Evolutionary conservation across 2,888 invertebrate species (phyloP).

Genomic region (Ormyrus rosae): DNA sequence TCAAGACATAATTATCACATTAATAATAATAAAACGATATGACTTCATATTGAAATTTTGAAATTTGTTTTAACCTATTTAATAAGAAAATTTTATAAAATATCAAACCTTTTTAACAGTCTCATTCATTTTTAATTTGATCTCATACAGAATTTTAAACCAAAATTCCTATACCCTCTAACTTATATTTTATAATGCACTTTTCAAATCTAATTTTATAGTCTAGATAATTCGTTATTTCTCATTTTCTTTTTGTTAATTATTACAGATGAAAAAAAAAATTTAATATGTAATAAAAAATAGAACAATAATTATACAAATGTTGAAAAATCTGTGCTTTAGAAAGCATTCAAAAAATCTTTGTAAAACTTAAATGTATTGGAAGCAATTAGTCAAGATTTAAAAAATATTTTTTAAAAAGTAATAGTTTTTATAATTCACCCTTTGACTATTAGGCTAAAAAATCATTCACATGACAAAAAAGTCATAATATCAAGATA

Average conservation of each 20-base stretch:
- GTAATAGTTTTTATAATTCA: background rate
- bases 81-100: conserved; percentile 40
- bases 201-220: conserved; percentile 24
- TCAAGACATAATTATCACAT: conserved; percentile 49
- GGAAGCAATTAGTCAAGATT: conserved; percentile 20
- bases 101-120: conserved; percentile 52
- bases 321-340: conserved; percentile 34
- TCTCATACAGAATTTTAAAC: conserved; percentile 36
- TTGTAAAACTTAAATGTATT: conserved; percentile 22
- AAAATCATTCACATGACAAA: no score
- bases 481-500: no score
- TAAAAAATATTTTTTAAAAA: conserved; percentile 1
- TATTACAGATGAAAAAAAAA: conserved; percentile 21
- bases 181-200: conserved; percentile 25
- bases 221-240: conserved; percentile 44
- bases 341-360: conserved; percentile 26
- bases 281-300: background rate
- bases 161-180: conserved; percentile 41
- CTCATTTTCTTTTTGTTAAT: conserved; percentile 27
- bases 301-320: conserved; percentile 2
- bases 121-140: conserved; percentile 51
- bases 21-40: conserved; percentile 49
- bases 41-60: conserved; percentile 33
- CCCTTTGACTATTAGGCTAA: no score
- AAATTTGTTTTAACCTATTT: conserved; percentile 32